Evolutionary conservation across 2,797 vertebrate species (phyloP), one percentile per base, ranked within the genome.

Genomic region (Toxotes lorentzi): DNA sequence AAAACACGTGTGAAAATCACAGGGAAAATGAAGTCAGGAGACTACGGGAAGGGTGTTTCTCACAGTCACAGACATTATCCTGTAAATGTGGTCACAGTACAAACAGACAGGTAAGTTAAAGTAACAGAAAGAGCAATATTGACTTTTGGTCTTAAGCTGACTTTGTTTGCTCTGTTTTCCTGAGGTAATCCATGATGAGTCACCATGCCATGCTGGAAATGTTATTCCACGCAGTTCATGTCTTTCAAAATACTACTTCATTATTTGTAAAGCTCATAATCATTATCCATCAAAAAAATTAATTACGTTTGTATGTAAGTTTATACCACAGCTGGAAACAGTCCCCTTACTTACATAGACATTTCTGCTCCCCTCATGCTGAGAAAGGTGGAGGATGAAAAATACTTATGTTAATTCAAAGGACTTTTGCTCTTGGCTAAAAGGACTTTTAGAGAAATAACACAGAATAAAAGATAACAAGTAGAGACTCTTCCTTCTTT

Each of bases 111-210:
- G 13, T 23, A n/a, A 53, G 54, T 50, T 56, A 38, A 53, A 21
- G 67, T 65, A 41, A 72, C 17, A 70, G 41, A 34, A 47, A 61
- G 23, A 73, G 2, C 21, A 57, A 82, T 85, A 35, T 80, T 88
- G 81, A 88, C 81, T 72, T 82, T 85, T 67, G 57, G 51, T 70
- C 32, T 54, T 24, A 35, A 24, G 34, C 9, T 24, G 32, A 45
- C 48, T 60, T 40, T 78, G 76, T 85, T 83, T 81, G 65, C 32
- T 65, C 64, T 5, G 4, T 40, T 76, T 21, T 51, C 66, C 41
- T 64, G 30, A 60, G 10, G 59, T 32, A 56, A 45, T 72, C 19
- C 4, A 64, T 4, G 65, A 43, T 51, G 54, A 71, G 38, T 47
- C 48, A 56, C 51, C 58, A 67, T 7, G 35, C 57, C 23, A 57